These are phyloP conservation scores for Euzetes globulus DNA, from an alignment of 2,888 invertebrate genomes.

Conservation along the genomic window DNA sequence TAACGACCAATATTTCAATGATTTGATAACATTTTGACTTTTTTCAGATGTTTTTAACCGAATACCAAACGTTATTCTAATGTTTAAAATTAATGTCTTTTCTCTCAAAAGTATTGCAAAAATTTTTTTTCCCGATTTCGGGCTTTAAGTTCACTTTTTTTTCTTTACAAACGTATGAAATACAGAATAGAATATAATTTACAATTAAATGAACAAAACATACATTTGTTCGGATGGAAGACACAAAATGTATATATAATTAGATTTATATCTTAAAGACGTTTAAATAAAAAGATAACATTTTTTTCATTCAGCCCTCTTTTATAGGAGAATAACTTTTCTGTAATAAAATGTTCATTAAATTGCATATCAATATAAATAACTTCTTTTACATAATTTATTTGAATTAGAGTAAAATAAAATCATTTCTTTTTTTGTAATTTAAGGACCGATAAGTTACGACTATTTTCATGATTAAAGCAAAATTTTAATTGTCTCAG, in stretches of 20 bases:
- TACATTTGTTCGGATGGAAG: background rate
- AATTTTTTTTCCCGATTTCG: background rate
- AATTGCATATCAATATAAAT: slow-evolving; percentile 14
- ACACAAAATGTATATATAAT: background rate
- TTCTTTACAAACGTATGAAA: background rate
- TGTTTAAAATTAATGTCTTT: background rate
- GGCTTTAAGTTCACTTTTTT: background rate
- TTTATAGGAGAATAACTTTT: slow-evolving; percentile 11
- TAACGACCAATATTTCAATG: background rate
- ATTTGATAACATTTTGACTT: background rate
- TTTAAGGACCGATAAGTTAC: slow-evolving; percentile 1
- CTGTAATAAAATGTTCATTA: slow-evolving; percentile 6
- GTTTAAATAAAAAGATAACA: background rate
- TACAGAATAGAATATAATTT: background rate
- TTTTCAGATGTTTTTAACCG: background rate
- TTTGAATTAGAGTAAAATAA: background rate
- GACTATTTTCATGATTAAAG: slow-evolving; percentile 9
- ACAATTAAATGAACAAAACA: background rate
- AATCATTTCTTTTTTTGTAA: background rate
- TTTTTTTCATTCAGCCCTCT: background rate
- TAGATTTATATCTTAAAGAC: background rate
- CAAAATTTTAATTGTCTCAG: background rate
- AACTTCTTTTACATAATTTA: background rate
- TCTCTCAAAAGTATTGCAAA: slow-evolving; percentile 8
- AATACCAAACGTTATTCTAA: background rate